Evolutionary conservation across 2,113 vertebrate genomes (phyloP).

Genomic region (Laticauda laticaudata): DNA sequence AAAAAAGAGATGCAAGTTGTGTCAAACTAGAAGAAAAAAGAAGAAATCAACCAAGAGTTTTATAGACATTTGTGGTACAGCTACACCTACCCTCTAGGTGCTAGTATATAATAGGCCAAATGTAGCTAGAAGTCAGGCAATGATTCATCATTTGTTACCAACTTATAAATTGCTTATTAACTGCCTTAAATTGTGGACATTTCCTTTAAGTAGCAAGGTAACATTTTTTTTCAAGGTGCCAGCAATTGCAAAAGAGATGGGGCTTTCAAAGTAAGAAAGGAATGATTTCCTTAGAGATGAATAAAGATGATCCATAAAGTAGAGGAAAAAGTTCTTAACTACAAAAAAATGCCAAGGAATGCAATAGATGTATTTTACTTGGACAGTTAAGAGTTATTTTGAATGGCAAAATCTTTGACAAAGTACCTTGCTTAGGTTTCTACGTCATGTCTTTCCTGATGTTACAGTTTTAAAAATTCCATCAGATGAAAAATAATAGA

Average conservation of each 20-base stretch:
- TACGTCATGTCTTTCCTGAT: not conserved
- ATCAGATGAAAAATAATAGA: not conserved
- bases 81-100: not conserved
- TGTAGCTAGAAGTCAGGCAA: not conserved
- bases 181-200: constrained; percentile 32
- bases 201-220: not conserved
- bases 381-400: not conserved
- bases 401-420: not conserved
- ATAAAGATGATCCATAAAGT: not conserved
- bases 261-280: not conserved
- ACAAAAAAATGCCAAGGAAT: not conserved
- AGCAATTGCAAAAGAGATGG: not conserved
- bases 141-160: not conserved
- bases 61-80: not conserved
- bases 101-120: not conserved
- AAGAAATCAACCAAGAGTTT: not conserved
- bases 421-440: not conserved
- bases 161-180: constrained; percentile 9
- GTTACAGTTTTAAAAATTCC: not conserved
- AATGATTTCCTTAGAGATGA: not conserved
- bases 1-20: constrained; percentile 77
- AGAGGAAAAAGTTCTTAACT: not conserved
- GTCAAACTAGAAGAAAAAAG: constrained; percentile 77
- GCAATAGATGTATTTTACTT: not conserved
- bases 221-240: constrained; percentile 1